Conservation (phyloP, 2,113 vertebrate genomes). For the Datnioides undecimradiatus region DNA sequence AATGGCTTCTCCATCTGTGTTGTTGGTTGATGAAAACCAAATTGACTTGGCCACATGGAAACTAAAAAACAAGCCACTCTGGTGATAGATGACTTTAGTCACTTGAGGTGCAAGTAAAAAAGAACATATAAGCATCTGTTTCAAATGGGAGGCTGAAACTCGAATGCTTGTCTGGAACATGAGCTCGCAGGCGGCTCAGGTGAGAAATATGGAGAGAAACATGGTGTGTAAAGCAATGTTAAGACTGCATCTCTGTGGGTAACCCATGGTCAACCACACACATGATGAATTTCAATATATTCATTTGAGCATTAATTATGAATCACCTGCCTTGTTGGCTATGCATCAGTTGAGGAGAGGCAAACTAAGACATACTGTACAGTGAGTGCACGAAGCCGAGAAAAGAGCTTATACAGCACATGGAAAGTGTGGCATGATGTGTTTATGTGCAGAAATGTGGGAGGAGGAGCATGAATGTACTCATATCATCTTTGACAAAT, state of each 20-base stretch:
- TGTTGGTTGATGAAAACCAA: slow-evolving; percentile 39
- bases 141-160: not conserved
- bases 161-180: not conserved
- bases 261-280: slow-evolving; percentile 53
- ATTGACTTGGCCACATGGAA: slow-evolving; percentile 14
- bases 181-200: not conserved
- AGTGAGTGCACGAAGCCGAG: slow-evolving; percentile 21
- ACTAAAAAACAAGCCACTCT: not conserved
- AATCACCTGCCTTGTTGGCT: slow-evolving; percentile 68
- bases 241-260: slow-evolving; percentile 17
- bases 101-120: slow-evolving; percentile 2
- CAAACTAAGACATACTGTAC: slow-evolving; percentile 54
- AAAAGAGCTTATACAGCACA: slow-evolving; percentile 50
- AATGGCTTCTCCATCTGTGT: slow-evolving; percentile 1
- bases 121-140: not conserved
- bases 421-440: slow-evolving; percentile 14
- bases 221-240: slow-evolving; percentile 38
- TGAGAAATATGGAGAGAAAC: slow-evolving; percentile 16
- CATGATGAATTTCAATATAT: slow-evolving; percentile 68
- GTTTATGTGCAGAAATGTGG: slow-evolving; percentile 23
- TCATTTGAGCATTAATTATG: slow-evolving; percentile 71
- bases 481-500: slow-evolving; percentile 46
- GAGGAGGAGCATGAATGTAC: slow-evolving; percentile 28
- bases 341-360: slow-evolving; percentile 54
- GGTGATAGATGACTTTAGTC: slow-evolving; percentile 16